Percentiles rank a stretch among this genome's conserved stretches.
These are phyloP conservation scores for Anodontia alba DNA, from an alignment of 2,888 invertebrate species.

Conservation along the genomic window DNA sequence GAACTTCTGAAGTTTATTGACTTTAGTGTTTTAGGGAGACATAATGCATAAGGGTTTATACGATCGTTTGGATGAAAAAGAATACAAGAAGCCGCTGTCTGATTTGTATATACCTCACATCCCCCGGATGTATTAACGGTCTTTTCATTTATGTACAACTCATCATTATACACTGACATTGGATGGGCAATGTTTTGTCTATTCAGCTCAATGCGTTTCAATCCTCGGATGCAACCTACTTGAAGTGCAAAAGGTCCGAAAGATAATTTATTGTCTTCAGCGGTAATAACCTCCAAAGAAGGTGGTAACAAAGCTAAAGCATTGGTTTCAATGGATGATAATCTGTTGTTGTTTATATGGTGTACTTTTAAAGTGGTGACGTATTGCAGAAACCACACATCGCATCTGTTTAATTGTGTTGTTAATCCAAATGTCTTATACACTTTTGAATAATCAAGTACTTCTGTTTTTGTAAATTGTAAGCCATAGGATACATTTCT, in stretches of 20 bases:
- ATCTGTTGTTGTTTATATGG: constrained; percentile 26
- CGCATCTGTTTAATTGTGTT: constrained; percentile 20
- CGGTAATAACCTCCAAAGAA: constrained; percentile 17
- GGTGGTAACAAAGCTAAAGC: constrained; percentile 21
- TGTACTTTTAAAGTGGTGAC: constrained; percentile 38
- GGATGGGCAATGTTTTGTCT: constrained; percentile 19
- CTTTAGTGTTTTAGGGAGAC: not conserved
- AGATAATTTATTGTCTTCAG: constrained; percentile 42
- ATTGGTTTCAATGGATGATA: constrained; percentile 34
- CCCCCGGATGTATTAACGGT: not conserved
- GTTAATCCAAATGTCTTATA: constrained; percentile 39
- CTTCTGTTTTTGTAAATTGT: constrained; percentile 41
- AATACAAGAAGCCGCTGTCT: not conserved
- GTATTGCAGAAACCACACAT: constrained; percentile 48
- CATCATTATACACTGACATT: constrained; percentile 9
- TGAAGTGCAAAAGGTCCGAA: constrained; percentile 46
- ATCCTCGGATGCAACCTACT: constrained; percentile 16
- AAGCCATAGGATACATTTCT: constrained; percentile 42
- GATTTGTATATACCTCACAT: not conserved
- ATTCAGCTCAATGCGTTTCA: not conserved
- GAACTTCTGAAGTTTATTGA: not conserved
- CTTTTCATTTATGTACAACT: not conserved
- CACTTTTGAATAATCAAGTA: constrained; percentile 32
- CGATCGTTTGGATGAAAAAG: not conserved
- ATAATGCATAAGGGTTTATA: not conserved